Base-by-base conservation (phyloP, 2,113 vertebrate genomes). In the Gymnorhina tibicen region DNA sequence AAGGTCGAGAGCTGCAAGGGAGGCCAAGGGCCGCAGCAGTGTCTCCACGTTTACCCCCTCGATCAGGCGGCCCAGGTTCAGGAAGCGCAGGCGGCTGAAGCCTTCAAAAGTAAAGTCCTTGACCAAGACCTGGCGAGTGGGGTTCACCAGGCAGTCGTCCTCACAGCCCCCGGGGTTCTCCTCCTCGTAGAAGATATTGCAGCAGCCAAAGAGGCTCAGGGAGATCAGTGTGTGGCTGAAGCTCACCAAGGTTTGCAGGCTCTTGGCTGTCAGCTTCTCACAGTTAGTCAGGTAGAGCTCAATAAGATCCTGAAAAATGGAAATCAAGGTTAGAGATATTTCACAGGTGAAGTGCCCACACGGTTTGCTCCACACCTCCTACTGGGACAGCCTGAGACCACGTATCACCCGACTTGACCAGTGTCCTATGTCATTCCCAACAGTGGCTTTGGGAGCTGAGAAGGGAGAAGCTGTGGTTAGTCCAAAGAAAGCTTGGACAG, bases 251-350 rank as follows among this genome's bases (percentile, higher is more conserved):
- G 99, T 99, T 91, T 99, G 99, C 77, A 99, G 97, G 95, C 99
- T 99, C 94, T 99, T 99, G n/a, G 99, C 98, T 0, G 99, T 99
- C 91, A 99, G 97, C 87, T 98, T 99, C 97, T 99, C 99, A 67
- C 99, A 99, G 98, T 99, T 99, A 91, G 98, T 99, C 96, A 99
- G 97, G 94, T 99, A 99, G 22, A 99, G 99, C 97, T 99, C 99
- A 11, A 99, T 98, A 72, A 99, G 98, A 95, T 99, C 99, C 99
- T 99, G 90, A 39, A 67, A 89, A 82, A n/a, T 62, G 42, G 74
- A 95, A 87, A 77, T n/a, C 17, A 30, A 73, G 24, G 24, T 95
- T 27, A 95, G 63, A 90, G 73, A 22, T 39, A 41, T 35, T 76
- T 85, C n/a, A 50, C 21, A 67, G 56, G 50, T 21, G 2, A 55